phyloP scores from a whole-genome alignment of 2,888 invertebrate genomes.

The Meteorus cinctellus region DNA sequence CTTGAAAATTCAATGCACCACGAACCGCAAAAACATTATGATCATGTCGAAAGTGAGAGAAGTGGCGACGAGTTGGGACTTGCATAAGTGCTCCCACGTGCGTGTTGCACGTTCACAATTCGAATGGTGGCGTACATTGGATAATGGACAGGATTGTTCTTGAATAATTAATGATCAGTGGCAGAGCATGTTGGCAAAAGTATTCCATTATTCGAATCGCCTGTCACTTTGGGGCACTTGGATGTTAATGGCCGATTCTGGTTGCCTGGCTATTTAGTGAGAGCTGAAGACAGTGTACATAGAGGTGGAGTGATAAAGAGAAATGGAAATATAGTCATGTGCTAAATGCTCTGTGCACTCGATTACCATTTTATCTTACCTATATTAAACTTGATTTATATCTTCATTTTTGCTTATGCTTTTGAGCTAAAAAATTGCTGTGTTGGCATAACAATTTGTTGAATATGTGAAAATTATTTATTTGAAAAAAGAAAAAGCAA shows the following conservation, averaged over 20 bases:
- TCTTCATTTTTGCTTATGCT: no score
- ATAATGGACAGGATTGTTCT: conserved; percentile 62
- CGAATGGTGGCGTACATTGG: conserved; percentile 47
- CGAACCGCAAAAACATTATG: no score
- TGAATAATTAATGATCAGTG: conserved; percentile 65
- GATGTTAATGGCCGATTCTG: conserved; percentile 64
- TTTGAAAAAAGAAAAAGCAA: no score
- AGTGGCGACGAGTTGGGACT: background rate
- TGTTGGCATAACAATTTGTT: no score
- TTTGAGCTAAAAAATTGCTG: no score
- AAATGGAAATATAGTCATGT: no score
- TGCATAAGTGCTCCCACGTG: background rate
- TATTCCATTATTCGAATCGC: conserved; percentile 67
- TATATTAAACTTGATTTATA: no score
- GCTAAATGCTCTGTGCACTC: no score
- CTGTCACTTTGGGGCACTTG: conserved; percentile 48
- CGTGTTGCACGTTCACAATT: background rate
- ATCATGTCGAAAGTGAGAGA: background rate
- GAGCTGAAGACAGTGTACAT: conserved; percentile 16
- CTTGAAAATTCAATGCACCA: no score
- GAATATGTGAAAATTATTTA: no score
- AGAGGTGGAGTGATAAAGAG: conserved; percentile 27
- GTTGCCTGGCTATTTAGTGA: conserved; percentile 51
- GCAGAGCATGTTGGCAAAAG: conserved; percentile 62
- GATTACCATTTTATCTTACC: no score